Conservation (phyloP, 2,888 invertebrate species). For the Torymus auratus region DNA sequence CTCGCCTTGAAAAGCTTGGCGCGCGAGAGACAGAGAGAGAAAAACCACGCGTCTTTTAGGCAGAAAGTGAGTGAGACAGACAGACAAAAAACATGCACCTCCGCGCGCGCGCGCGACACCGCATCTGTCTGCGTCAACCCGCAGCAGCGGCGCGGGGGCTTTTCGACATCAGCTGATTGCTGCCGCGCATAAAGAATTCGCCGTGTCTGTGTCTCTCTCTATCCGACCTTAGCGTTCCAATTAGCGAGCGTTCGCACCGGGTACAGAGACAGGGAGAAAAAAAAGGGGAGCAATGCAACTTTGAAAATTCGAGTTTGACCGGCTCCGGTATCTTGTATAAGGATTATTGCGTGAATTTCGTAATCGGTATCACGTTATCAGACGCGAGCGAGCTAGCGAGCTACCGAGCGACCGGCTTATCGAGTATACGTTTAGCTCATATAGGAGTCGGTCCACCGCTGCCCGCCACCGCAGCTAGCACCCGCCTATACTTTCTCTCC, state of each 20-base stretch:
- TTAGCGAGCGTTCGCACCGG: conserved; percentile 36
- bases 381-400: no score
- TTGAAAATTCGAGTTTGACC: conserved; percentile 56
- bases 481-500: no score
- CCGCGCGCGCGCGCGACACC: not conserved
- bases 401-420: conserved; percentile 37
- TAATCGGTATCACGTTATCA: conserved; percentile 48
- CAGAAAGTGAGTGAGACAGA: not conserved
- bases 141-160: not conserved
- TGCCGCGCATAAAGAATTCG: conserved; percentile 20
- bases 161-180: conserved; percentile 51
- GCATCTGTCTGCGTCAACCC: not conserved
- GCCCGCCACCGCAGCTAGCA: no score
- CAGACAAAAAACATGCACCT: not conserved
- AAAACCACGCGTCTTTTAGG: not conserved
- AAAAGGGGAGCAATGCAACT: conserved; percentile 13
- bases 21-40: conserved; percentile 1
- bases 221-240: conserved; percentile 53
- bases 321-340: conserved; percentile 36
- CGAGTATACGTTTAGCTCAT: not conserved
- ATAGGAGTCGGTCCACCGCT: no score
- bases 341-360: conserved; percentile 52
- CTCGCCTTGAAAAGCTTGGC: not conserved
- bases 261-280: not conserved
- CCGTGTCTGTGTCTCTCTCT: no score